A percentile compares a stretch with the other conserved stretches of the same genome.
Evolutionary conservation across 2,113 vertebrate species (phyloP).

Genomic region (Anhinga anhinga): DNA sequence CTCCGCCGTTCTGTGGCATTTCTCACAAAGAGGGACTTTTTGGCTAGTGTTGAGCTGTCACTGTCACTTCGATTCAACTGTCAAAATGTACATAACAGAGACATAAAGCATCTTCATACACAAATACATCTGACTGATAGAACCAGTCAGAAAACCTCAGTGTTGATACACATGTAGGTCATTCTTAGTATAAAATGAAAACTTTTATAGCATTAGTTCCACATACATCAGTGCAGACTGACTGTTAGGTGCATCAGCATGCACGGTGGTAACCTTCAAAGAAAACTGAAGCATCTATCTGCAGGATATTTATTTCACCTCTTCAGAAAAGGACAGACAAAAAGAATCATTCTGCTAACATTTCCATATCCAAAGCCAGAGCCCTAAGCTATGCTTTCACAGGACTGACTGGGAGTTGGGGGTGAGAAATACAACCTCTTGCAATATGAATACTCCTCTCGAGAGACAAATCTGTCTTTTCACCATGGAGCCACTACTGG

Average conservation of each 20-base stretch:
- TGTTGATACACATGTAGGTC: not conserved
- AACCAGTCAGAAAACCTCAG: not conserved
- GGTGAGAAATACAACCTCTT: not conserved
- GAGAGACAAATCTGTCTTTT: not conserved
- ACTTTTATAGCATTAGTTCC: not conserved
- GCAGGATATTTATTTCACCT: not conserved
- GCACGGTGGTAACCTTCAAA: not conserved
- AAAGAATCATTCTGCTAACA: not conserved
- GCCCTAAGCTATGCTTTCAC: not conserved
- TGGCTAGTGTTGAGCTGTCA: slow-evolving; percentile 84
- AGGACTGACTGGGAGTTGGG: not conserved
- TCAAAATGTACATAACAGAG: not conserved
- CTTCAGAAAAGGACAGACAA: not conserved
- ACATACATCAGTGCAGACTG: not conserved
- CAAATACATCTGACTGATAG: not conserved
- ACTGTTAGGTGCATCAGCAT: not conserved
- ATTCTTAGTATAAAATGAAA: not conserved
- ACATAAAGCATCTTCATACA: not conserved
- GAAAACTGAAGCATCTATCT: not conserved
- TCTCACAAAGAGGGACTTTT: slow-evolving; percentile 82
- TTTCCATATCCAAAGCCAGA: not conserved
- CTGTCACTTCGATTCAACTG: slow-evolving; percentile 87
- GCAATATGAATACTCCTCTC: not conserved
- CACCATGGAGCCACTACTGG: not conserved
- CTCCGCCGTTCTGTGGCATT: slow-evolving; percentile 81